A percentile compares a stretch with the other conserved stretches of the same genome.
phyloP scores from a whole-genome alignment of 2,797 vertebrate genomes.

The Lycodopsis pacificus region DNA sequence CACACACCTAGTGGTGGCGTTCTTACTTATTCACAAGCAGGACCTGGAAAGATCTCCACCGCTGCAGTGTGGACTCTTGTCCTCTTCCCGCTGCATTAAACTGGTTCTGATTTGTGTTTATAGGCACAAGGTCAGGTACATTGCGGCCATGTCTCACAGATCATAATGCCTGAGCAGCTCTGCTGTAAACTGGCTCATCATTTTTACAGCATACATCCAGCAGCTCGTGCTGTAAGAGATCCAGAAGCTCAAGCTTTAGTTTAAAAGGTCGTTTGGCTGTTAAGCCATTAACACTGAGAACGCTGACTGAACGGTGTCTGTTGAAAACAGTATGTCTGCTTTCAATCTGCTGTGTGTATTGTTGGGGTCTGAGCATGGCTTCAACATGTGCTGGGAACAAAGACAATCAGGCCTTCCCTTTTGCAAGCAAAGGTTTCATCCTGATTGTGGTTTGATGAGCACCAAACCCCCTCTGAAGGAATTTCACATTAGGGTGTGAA shows the following conservation, averaged over 20 bases:
- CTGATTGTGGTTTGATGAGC: too few species aligned
- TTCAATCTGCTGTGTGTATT: neutral
- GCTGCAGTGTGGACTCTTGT: conserved; percentile 3
- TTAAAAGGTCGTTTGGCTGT: conserved; percentile 1
- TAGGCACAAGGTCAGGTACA: conserved; percentile 30
- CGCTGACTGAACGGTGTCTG: neutral
- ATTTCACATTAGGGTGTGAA: too few species aligned
- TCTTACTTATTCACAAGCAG: neutral
- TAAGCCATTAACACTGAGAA: neutral
- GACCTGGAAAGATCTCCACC: too few species aligned
- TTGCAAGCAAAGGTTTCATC: too few species aligned
- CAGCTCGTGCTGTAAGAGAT: neutral
- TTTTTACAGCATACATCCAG: conserved; percentile 10
- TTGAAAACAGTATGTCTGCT: neutral
- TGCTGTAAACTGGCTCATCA: conserved; percentile 25
- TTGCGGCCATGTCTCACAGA: neutral
- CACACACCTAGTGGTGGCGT: neutral
- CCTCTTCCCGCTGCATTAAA: neutral
- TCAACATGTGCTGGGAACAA: too few species aligned
- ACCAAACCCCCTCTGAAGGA: too few species aligned
- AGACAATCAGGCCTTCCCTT: too few species aligned
- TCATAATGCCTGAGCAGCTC: neutral
- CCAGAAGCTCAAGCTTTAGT: neutral
- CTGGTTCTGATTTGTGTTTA: conserved; percentile 12
- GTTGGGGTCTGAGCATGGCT: too few species aligned